Percentiles rank a stretch among this genome's conserved stretches.
Conservation (phyloP, 2,888 invertebrate species). For the Drosophila macrothrix region DNA sequence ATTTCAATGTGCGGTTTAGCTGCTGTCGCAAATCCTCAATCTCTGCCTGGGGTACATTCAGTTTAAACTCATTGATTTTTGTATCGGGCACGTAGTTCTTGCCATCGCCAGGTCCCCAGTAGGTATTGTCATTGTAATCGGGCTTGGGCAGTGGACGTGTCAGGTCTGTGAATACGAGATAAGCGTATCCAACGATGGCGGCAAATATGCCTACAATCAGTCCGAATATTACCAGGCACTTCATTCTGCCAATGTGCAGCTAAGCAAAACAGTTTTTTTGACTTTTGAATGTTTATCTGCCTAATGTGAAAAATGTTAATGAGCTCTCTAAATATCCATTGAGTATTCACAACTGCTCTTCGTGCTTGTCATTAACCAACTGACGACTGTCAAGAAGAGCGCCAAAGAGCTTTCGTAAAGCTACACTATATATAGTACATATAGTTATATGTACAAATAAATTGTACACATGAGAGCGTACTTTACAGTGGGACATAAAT, state of each 20-base stretch:
- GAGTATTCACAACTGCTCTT: conserved; percentile 34
- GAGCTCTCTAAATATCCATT: conserved; percentile 15
- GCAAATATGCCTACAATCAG: conserved; percentile 68
- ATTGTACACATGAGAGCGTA: conserved; percentile 8
- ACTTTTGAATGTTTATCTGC: conserved; percentile 30
- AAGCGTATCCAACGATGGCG: conserved; percentile 66
- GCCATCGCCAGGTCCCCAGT: conserved; percentile 83
- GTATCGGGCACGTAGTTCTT: conserved; percentile 77
- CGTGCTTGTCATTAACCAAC: conserved; percentile 36
- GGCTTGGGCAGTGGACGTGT: conserved; percentile 81
- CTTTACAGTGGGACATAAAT: conserved; percentile 37
- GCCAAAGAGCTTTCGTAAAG: not conserved
- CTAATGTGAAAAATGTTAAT: conserved; percentile 38
- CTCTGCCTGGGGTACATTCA: conserved; percentile 66
- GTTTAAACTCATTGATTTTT: conserved; percentile 73
- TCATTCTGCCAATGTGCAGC: conserved; percentile 50
- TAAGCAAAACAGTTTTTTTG: conserved; percentile 4
- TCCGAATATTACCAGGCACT: conserved; percentile 67
- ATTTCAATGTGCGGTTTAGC: conserved; percentile 86
- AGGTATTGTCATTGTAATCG: conserved; percentile 77
- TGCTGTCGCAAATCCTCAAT: conserved; percentile 87
- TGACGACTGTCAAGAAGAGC: conserved; percentile 26
- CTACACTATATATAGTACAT: not conserved
- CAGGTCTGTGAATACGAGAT: conserved; percentile 68
- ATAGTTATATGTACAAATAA: conserved; percentile 7